phyloP scores from a whole-genome alignment of 2,113 vertebrate species.

The Rhea pennata region DNA sequence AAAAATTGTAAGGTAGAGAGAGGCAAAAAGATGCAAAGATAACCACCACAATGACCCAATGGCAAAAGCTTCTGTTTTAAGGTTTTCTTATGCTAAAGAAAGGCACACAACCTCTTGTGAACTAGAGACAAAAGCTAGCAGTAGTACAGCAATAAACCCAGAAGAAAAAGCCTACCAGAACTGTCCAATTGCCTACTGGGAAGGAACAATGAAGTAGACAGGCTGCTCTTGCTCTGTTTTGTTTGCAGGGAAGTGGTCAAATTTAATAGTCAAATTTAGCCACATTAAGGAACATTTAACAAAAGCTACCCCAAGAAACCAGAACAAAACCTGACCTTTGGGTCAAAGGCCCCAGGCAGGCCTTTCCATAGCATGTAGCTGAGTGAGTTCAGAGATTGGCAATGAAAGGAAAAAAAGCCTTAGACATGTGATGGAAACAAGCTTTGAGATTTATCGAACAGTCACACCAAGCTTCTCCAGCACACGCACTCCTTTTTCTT shows the following conservation, averaged over 20 bases:
- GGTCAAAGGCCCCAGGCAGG: conserved; percentile 77
- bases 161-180: conserved; percentile 72
- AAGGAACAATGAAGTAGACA: conserved; percentile 73
- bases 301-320: conserved; percentile 76
- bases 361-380: conserved; percentile 73
- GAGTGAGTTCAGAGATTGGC: conserved; percentile 82
- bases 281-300: conserved; percentile 78
- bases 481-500: conserved; percentile 96
- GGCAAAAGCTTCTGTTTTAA: conserved; percentile 58
- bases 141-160: conserved; percentile 73
- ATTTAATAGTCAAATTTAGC: conserved; percentile 78
- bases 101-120: conserved; percentile 74
- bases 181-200: conserved; percentile 69
- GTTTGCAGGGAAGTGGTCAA: conserved; percentile 74
- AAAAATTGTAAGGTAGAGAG: conserved; percentile 15
- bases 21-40: conserved; percentile 62
- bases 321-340: conserved; percentile 76
- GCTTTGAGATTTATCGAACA: conserved; percentile 90
- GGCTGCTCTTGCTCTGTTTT: conserved; percentile 68
- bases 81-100: conserved; percentile 75
- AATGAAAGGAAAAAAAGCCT: conserved; percentile 69
- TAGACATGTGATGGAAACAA: conserved; percentile 63
- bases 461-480: conserved; percentile 98
- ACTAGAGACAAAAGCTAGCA: conserved; percentile 77
- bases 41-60: conserved; percentile 58